Evolutionary conservation across 2,797 vertebrate genomes (phyloP), one percentile per base, ranked within the genome.

Genomic region (Naso thynnoides): DNA sequence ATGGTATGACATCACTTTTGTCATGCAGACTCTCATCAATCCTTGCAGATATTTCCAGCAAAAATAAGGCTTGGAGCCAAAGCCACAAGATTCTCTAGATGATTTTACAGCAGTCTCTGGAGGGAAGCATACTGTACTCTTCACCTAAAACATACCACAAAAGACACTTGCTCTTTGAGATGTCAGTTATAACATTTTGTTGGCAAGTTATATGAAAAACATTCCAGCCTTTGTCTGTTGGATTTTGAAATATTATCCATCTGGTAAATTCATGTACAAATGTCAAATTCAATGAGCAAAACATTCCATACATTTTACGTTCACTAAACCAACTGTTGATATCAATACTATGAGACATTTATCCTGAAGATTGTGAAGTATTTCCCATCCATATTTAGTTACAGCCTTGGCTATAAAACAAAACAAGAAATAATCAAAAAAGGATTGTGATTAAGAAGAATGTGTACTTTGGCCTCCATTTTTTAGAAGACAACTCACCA

Each of bases 21-120:
- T n/a, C n/a, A n/a, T n/a, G n/a, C n/a, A n/a, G n/a, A n/a, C n/a
- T n/a, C n/a, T n/a, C n/a, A n/a, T n/a, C n/a, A n/a, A n/a, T n/a
- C n/a, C n/a, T n/a, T n/a, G n/a, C n/a, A n/a, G n/a, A n/a, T n/a
- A n/a, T n/a, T n/a, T n/a, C n/a, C n/a, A n/a, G n/a, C n/a, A n/a
- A n/a, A n/a, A n/a, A n/a, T n/a, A n/a, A n/a, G n/a, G n/a, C n/a
- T n/a, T n/a, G n/a, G n/a, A 26, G 71, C 76, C 82, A 76, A 81
- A 82, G 84, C 64, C 61, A 65, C 70, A 81, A 81, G 26, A 70
- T 66, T 79, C 65, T 71, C 71, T 73, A 86, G 78, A 83, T 89
- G 83, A 68, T 71, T 78, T 78, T 71, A 78, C 73, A 78, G 68
- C 29, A 73, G 67, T 44, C 41, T 19, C 15, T 62, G 47, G 62